These are phyloP conservation scores for Oligia strigilis DNA, from an alignment of 2,888 invertebrate genomes.

Conservation along the genomic window DNA sequence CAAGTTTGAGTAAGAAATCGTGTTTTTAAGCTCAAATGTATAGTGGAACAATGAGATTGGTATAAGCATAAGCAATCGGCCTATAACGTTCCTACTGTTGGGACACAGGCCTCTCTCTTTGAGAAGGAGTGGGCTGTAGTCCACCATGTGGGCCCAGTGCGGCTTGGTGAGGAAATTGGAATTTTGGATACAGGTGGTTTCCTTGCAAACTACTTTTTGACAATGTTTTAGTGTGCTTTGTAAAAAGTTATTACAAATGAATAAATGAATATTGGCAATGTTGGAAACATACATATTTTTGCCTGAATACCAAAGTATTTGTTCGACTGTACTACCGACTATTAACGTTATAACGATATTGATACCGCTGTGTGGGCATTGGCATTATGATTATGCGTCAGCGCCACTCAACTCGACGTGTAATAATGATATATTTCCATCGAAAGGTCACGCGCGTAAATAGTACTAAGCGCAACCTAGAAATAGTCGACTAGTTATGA, in stretches of 20 bases:
- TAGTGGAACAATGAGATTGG: not conserved
- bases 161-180: not conserved
- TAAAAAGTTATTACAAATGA: not conserved
- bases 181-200: not conserved
- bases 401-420: slow-evolving; percentile 28
- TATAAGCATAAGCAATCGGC: not conserved
- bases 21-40: slow-evolving; percentile 5
- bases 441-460: slow-evolving; percentile 55
- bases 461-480: slow-evolving; percentile 42
- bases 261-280: not conserved
- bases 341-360: not conserved
- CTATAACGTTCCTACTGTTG: not conserved
- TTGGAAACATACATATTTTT: not conserved
- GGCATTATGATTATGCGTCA: slow-evolving; percentile 48
- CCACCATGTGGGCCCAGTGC: not conserved
- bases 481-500: slow-evolving; percentile 48
- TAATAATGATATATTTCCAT: slow-evolving; percentile 55
- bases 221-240: not conserved
- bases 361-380: not conserved
- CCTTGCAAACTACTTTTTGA: not conserved
- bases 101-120: not conserved
- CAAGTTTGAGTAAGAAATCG: slow-evolving; percentile 21
- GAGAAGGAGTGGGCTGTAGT: not conserved
- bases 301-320: not conserved
- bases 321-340: not conserved